phyloP scores from a whole-genome alignment of 2,113 vertebrate species.

The Myotis yumanensis region DNA sequence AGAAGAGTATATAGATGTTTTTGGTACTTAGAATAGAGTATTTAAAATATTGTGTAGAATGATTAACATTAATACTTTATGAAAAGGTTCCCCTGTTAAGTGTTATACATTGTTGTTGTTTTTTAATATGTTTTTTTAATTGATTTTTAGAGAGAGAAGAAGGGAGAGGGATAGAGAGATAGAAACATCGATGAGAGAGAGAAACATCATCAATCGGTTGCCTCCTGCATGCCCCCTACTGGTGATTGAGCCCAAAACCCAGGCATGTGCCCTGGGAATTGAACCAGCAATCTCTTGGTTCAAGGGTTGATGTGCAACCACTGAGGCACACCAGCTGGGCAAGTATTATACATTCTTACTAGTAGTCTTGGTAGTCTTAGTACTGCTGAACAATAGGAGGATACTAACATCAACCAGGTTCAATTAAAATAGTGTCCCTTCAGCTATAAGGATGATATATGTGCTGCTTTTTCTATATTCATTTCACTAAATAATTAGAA shows the following conservation, averaged over 20 bases:
- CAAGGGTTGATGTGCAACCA: no score
- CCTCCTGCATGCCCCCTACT: no score
- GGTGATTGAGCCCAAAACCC: no score
- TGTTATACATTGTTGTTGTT: neutral
- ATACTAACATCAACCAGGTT: neutral
- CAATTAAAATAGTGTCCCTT: neutral
- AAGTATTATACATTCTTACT: no score
- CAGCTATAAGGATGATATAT: neutral
- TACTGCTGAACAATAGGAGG: neutral
- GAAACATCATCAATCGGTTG: neutral
- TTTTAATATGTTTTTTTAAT: no score
- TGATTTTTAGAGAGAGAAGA: neutral
- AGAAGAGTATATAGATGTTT: neutral
- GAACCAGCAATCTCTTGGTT: no score
- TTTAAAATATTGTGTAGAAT: conserved; percentile 9
- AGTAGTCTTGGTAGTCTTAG: neutral
- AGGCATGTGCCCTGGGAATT: no score
- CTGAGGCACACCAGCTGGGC: no score
- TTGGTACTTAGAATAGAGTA: neutral
- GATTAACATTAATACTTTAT: neutral
- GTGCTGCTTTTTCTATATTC: neutral
- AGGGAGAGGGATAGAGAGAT: neutral
- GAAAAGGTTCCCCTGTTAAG: neutral
- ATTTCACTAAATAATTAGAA: conserved; percentile 1
- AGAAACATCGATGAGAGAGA: neutral